Evolutionary conservation across 2,797 vertebrate species (phyloP).

Genomic region (Synanceia verrucosa): DNA sequence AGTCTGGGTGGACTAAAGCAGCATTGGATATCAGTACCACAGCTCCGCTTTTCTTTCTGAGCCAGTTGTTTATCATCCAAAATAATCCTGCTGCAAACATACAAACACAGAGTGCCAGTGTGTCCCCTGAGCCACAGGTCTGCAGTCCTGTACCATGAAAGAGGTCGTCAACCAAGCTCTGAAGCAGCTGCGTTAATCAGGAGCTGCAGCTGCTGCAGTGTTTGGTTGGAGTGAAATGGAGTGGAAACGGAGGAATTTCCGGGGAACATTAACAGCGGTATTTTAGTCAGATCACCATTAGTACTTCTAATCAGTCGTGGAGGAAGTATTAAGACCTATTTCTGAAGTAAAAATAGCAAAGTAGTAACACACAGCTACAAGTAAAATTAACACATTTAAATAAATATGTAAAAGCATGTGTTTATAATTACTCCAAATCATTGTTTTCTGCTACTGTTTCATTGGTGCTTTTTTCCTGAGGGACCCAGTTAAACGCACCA

Average conservation of each 20-base stretch:
- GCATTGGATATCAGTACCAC: background rate
- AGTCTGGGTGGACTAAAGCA: background rate
- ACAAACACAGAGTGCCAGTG: background rate
- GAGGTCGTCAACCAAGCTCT: slow-evolving; percentile 1
- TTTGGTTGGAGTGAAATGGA: slow-evolving; percentile 10
- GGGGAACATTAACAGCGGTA: background rate
- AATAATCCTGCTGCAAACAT: background rate
- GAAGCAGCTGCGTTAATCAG: slow-evolving; percentile 33
- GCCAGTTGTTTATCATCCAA: background rate
- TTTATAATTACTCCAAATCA: no score
- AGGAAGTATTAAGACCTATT: background rate
- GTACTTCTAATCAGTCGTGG: background rate
- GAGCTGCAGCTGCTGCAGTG: slow-evolving; percentile 18
- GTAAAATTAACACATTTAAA: no score
- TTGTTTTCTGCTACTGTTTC: no score
- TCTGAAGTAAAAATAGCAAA: background rate
- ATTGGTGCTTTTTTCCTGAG: no score
- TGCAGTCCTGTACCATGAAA: background rate
- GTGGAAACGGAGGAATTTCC: background rate
- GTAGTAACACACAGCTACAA: no score
- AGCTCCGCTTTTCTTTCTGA: background rate
- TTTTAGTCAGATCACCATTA: background rate
- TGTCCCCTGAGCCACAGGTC: slow-evolving; percentile 19
- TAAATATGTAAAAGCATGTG: no score
- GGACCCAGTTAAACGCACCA: no score